Conservation (phyloP, 2,113 vertebrate species). For the Apodemus speciosus region DNA sequence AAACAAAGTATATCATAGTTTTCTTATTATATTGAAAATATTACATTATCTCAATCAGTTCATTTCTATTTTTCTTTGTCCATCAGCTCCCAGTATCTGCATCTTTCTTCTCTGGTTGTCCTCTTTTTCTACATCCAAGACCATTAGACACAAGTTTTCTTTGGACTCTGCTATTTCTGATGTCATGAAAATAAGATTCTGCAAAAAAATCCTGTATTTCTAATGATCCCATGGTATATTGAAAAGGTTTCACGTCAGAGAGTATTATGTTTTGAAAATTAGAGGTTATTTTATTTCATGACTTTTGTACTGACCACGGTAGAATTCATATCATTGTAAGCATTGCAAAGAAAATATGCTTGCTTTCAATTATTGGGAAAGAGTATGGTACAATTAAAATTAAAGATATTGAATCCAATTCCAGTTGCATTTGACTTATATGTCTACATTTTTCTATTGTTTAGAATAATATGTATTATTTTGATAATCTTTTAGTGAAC, state of each 20-base stretch:
- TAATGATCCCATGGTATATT: neutral
- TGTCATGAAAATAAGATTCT: neutral
- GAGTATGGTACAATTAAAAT: neutral
- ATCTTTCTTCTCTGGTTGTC: neutral
- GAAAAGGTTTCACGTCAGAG: neutral
- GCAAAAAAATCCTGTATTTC: neutral
- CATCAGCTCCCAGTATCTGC: neutral
- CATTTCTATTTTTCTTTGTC: neutral
- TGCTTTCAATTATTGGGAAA: neutral
- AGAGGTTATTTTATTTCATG: neutral
- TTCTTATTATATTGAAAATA: neutral
- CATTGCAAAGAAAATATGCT: neutral
- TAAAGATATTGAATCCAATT: neutral
- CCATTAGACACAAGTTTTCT: neutral
- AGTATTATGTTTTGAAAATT: neutral
- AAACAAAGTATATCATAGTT: neutral
- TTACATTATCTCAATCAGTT: neutral
- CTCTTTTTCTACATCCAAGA: neutral
- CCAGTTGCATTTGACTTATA: neutral
- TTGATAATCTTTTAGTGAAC: neutral
- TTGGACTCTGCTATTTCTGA: neutral
- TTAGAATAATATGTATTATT: neutral
- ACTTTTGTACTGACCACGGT: neutral
- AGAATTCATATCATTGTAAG: neutral
- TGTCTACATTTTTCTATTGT: neutral